A percentile compares a stretch with the other conserved stretches of the same genome.
These are phyloP conservation scores for Porites evermanni DNA, from an alignment of 92 coral and sea anemone species.

Conservation along the genomic window DNA sequence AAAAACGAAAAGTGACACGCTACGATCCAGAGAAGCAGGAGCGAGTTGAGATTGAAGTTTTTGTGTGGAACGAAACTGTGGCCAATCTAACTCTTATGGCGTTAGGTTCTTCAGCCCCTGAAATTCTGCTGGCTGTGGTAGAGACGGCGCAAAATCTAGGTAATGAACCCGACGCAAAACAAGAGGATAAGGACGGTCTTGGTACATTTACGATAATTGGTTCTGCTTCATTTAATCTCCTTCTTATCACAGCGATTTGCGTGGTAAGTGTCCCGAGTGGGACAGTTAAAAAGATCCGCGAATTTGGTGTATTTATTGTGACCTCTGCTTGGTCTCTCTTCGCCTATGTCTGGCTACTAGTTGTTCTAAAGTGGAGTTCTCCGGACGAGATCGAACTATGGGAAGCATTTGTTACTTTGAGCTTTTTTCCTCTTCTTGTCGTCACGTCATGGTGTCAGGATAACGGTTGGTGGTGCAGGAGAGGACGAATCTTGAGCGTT, in stretches of 20 bases:
- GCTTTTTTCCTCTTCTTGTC: conserved; percentile 82
- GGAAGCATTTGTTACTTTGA: conserved; percentile 85
- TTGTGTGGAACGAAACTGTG: conserved; percentile 93
- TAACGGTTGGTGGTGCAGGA: conserved; percentile 85
- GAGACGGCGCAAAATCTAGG: conserved; percentile 81
- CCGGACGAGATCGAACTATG: conserved; percentile 83
- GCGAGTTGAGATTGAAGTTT: conserved; percentile 85
- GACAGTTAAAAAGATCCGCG: conserved; percentile 78
- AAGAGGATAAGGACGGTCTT: conserved; percentile 73
- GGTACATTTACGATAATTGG: conserved; percentile 93
- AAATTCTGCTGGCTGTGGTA: conserved; percentile 81
- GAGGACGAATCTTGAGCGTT: conserved; percentile 73
- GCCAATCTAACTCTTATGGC: conserved; percentile 91
- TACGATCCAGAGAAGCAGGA: conserved; percentile 83
- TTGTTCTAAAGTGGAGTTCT: conserved; percentile 78
- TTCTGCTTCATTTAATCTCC: conserved; percentile 88
- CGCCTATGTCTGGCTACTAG: conserved; percentile 86
- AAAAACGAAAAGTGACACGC: conserved; percentile 78
- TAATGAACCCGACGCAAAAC: conserved; percentile 16
- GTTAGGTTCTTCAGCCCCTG: conserved; percentile 90
- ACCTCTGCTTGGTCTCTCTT: conserved; percentile 90
- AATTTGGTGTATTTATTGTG: conserved; percentile 84
- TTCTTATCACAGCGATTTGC: conserved; percentile 84
- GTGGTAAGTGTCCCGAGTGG: conserved; percentile 82
- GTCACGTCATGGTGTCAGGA: conserved; percentile 91